A percentile compares a stretch with the other conserved stretches of the same genome.
phyloP scores from a whole-genome alignment of 2,888 invertebrate genomes.

The Pyrochroa serraticornis region DNA sequence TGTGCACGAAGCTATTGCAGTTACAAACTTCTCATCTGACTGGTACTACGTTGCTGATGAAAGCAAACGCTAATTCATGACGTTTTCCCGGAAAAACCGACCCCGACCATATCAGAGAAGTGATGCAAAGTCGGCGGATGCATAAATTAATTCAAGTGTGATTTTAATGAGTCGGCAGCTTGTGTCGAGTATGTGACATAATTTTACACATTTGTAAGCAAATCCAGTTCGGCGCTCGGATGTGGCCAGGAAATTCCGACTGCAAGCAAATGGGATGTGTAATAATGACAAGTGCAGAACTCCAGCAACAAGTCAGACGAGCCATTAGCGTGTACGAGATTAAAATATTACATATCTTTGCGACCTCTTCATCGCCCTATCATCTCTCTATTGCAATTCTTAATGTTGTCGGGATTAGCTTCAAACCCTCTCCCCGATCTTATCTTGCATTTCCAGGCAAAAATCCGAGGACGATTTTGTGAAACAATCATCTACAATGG shows the following conservation, averaged over 20 bases:
- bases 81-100: too few relatives aligned
- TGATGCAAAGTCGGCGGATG: slow-evolving; percentile 12
- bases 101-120: too few relatives aligned
- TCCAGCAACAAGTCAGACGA: slow-evolving; percentile 40
- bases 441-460: not conserved
- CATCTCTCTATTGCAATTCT: too few relatives aligned
- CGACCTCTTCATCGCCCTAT: not conserved
- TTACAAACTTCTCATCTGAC: too few relatives aligned
- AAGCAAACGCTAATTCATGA: too few relatives aligned
- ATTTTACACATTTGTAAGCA: slow-evolving; percentile 42
- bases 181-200: slow-evolving; percentile 33
- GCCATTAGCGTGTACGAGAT: slow-evolving; percentile 15
- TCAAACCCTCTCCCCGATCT: not conserved
- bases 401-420: not conserved
- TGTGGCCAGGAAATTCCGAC: slow-evolving; percentile 43
- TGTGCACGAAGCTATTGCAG: too few relatives aligned
- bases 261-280: slow-evolving; percentile 42
- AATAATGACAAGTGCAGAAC: slow-evolving; percentile 35
- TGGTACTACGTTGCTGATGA: too few relatives aligned
- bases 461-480: slow-evolving; percentile 5
- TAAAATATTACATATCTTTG: slow-evolving; percentile 22
- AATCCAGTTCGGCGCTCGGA: slow-evolving; percentile 39
- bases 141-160: slow-evolving; percentile 27
- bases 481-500: slow-evolving; percentile 1
- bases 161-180: slow-evolving; percentile 32